phyloP scores from a whole-genome alignment of 2,888 invertebrate genomes.

The Digitonthophagus gazella region DNA sequence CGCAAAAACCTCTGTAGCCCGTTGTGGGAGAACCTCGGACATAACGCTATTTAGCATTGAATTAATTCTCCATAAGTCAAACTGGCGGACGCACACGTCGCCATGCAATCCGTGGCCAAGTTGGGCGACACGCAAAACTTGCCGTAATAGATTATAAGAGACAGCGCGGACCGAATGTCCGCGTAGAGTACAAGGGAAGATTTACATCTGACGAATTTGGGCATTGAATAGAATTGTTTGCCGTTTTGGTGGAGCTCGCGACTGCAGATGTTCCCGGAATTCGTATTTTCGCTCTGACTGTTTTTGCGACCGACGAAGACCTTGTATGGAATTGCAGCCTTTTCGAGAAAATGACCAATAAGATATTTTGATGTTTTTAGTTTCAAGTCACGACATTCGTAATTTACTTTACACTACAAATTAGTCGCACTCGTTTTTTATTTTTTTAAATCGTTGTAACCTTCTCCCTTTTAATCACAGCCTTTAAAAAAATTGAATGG shows the following conservation, averaged over 20 bases:
- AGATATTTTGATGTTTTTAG: not conserved
- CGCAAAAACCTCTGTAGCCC: conserved; percentile 30
- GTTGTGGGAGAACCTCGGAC: conserved; percentile 21
- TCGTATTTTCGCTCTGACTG: conserved; percentile 8
- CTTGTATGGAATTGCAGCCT: not conserved
- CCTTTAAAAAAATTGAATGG: no score
- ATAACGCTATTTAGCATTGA: conserved; percentile 35
- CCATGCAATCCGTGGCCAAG: conserved; percentile 17
- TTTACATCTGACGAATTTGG: conserved; percentile 26
- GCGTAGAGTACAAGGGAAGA: conserved; percentile 20
- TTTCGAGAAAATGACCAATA: not conserved
- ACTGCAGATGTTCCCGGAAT: conserved; percentile 4
- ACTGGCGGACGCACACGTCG: conserved; percentile 28
- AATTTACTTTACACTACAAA: no score
- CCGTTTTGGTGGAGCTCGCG: conserved; percentile 3
- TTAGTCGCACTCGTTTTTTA: no score
- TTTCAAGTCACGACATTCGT: no score
- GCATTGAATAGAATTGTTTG: conserved; percentile 18
- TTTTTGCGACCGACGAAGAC: not conserved
- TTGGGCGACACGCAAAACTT: conserved; percentile 7
- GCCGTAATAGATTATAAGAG: conserved; percentile 11
- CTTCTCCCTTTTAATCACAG: no score
- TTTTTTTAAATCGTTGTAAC: no score
- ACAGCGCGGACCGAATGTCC: conserved; percentile 11
- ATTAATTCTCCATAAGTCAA: conserved; percentile 33